Base-by-base conservation (phyloP, 2,888 invertebrate genomes). In the Geotrupes spiniger region DNA sequence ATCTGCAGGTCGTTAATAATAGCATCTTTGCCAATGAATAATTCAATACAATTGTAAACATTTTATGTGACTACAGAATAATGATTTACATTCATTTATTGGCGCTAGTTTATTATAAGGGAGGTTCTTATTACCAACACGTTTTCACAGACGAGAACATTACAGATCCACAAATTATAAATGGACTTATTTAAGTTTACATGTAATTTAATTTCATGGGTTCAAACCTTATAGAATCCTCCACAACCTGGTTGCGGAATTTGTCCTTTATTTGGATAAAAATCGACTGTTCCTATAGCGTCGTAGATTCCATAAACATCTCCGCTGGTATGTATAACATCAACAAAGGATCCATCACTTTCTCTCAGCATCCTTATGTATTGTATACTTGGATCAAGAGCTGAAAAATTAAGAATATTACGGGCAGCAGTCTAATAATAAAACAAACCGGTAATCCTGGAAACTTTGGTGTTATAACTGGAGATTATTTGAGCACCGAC, bases 281-380 rank as follows among this genome's bases (percentile, higher is more conserved):
- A 88, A 68, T 89, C 89, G 0, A 73, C 83, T 63, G 85, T 80
- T 0, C 89, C 89, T 11, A 84, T 75, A 2, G 85, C 77, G 16
- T 66, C 59, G n/a, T 64, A 60, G 55, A 82, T 80, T 0, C 87
- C 87, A 26, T 81, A 74, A 36, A 81, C 73, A 0, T 87, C 87
- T 1, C 79, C 82, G 58, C 83, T 82, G 1, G 85, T 85, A 62
- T 89, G 89, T 41, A 89, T 84, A 1, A 87, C 78, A 64, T 89
- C 88, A 1, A 85, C 89, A 61, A 87, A 89, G 14, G 76, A 70
- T 0, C 87, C 88, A 65, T 89, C 88, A 2, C 74, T 77, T 26
- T 71, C 70, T 56, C 85, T 84, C 38, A 89, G 71, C 42, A 77
- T 73, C 33, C 78, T 33, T 36, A 36, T 10, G 11, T 31, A 33